Conservation (phyloP, 2,888 invertebrate genomes). For the Furcula furcula region DNA sequence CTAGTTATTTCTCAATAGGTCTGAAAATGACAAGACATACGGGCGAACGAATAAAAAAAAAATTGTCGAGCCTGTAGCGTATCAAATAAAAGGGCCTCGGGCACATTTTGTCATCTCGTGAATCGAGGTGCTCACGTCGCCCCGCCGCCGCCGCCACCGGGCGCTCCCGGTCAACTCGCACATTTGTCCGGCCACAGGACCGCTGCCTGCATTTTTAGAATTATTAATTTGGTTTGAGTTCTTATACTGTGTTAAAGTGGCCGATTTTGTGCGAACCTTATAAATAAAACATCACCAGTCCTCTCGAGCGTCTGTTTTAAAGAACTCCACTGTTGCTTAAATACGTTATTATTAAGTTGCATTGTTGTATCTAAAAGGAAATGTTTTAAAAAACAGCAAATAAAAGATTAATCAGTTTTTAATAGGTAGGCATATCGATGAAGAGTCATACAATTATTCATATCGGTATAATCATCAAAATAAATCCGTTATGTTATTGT, state of each 20-base stretch:
- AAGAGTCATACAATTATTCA: too few species aligned
- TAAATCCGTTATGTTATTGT: too few species aligned
- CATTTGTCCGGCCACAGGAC: constrained; percentile 54
- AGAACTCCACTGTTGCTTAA: constrained; percentile 48
- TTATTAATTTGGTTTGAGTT: constrained; percentile 76
- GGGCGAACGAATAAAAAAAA: constrained; percentile 9
- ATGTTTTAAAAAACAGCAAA: constrained; percentile 18
- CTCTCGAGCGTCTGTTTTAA: constrained; percentile 53
- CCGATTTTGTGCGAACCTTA: constrained; percentile 67
- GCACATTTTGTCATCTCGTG: constrained; percentile 50
- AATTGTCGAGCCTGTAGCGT: constrained; percentile 24
- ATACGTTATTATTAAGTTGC: constrained; percentile 55
- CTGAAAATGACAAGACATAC: constrained; percentile 1
- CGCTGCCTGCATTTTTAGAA: constrained; percentile 74
- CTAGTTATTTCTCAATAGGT: too few species aligned
- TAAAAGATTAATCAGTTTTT: too few species aligned
- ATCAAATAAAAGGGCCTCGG: constrained; percentile 39
- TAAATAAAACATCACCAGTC: constrained; percentile 70
- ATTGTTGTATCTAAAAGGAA: constrained; percentile 41
- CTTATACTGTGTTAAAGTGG: constrained; percentile 71
- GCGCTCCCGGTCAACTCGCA: constrained; percentile 42
- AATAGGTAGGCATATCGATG: too few species aligned
- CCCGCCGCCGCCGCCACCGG: constrained; percentile 4
- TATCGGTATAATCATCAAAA: too few species aligned
- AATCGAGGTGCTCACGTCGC: constrained; percentile 8